Evolutionary conservation across 2,113 vertebrate genomes (phyloP), one percentile per base, ranked within the genome.

Genomic region (Heloderma charlesbogerti): DNA sequence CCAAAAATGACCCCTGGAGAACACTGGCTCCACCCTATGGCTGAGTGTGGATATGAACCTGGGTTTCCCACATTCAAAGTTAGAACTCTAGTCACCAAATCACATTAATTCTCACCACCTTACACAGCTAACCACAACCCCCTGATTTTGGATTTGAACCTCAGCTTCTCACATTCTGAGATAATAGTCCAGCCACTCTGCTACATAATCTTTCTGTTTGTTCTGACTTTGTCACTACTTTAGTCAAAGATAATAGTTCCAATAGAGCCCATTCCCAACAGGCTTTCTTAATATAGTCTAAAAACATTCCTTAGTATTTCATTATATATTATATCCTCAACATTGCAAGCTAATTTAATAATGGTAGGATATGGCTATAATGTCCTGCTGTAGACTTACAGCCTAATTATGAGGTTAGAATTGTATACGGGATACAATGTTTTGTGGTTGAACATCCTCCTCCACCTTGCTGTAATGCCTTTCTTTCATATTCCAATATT

Each of bases 401-500:
- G 81, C 34, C 40, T 51, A 48, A 89, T 85, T 66, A 48, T 25
- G 75, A 88, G 60, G 40, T 77, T 34, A 45, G 40, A 37, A 75
- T 72, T 82, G 48, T 71, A 51, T 54, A 22, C 12, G 34, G 72
- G 78, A 82, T 57, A 31, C 25, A 85, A 92, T 93, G 94, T 92
- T 92, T 94, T 93, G 81, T 0, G 2, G 80, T 87, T 92, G 81
- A 95, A 91, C 89, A 81, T 94, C 87, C 90, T 80, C 89, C 90
- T 0, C 0, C 88, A 93, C 91, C 74, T 94, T 34, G 71, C 88
- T 94, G 57, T 90, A 93, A 95, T 93, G 95, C 94, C 87, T 95
- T 95, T 95, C 87, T 95, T 97, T 95, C 93, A 94, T 94, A 93
- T 94, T 95, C 85, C 94, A 94, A 77, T 92, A 72, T 71, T 94